Base-by-base conservation (phyloP, 2,888 invertebrate genomes). In the Hydropsyche betteni region DNA sequence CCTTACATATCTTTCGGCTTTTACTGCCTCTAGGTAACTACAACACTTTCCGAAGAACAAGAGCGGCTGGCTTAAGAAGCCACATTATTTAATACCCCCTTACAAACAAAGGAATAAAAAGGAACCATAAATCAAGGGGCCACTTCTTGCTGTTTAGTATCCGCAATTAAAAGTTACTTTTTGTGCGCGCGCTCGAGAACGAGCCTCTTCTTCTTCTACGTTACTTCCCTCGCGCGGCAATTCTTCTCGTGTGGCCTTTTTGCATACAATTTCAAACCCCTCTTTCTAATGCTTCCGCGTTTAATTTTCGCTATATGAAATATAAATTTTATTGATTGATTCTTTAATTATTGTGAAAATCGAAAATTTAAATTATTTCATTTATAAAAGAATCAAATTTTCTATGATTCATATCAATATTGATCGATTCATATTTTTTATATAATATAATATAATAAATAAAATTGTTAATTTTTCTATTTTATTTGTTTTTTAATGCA, bases 91-190 rank as follows among this genome's bases (percentile, higher is more conserved):
- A 76, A 79, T 77, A 77, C 79, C 77, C 71, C 78, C 75, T 74
- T 64, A 76, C 76, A 78, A 78, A 76, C 76, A 78, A 78, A 76
- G 78, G 75, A 77, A 77, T 77, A 78, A 78, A 78, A 78, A 78
- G 78, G 69, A 68, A 69, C 77, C 51, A 77, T 78, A 78, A 78
- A 78, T 78, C 78, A 77, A 77, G 77, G 77, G 74, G 77, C 74
- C 78, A 77, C 78, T 78, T 76, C 78, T 78, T 75, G 78, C 78
- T 77, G 78, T 74, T 78, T 78, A 78, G 78, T 77, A 78, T 78
- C 78, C 78, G 78, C 78, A 78, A 78, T 78, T 78, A 78, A 78
- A 78, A 78, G 75, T 78, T 75, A 76, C 78, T 78, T 78, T 77
- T 77, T 64, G 78, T 69, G 58, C 24, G 73, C 53, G 78, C 61